Evolutionary conservation across 2,888 invertebrate genomes (phyloP).

Genomic region (Brachypterus glaber): DNA sequence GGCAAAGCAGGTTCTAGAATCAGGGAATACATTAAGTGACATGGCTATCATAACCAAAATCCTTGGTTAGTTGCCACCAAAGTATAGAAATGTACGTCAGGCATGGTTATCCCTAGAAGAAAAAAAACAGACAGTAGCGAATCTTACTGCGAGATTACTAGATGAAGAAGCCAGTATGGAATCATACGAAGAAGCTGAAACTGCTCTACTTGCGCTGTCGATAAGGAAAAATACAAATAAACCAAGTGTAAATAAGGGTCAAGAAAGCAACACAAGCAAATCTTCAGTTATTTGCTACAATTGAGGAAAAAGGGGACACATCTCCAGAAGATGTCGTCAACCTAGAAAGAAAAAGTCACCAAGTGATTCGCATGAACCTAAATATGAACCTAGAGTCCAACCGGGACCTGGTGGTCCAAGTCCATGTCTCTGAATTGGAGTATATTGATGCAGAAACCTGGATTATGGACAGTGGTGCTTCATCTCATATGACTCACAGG

Average conservation of each 20-base stretch:
- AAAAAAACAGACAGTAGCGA: conserved; percentile 19
- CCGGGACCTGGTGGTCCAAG: too few relatives aligned
- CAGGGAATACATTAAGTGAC: too few relatives aligned
- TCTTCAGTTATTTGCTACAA: conserved; percentile 13
- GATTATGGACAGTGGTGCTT: conserved; percentile 25
- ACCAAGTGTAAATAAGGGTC: conserved; percentile 1
- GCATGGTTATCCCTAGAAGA: conserved; percentile 19
- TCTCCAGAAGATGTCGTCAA: conserved; percentile 14
- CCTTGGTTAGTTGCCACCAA: conserved; percentile 13
- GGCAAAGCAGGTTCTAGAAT: too few relatives aligned
- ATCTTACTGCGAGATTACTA: conserved; percentile 18
- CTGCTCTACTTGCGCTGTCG: conserved; percentile 9
- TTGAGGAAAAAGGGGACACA: conserved; percentile 18
- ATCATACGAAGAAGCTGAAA: conserved; percentile 12
- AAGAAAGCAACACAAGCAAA: conserved; percentile 5
- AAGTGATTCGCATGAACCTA: conserved; percentile 5
- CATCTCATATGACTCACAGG: conserved; percentile 20
- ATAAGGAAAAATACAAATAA: too few relatives aligned
- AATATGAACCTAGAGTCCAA: conserved; percentile 7
- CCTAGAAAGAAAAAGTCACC: conserved; percentile 5
- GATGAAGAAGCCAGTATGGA: conserved; percentile 19
- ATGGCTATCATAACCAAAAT: too few relatives aligned
- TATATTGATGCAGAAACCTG: conserved; percentile 14
- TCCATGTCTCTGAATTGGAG: too few relatives aligned
- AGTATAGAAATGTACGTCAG: conserved; percentile 16